Evolutionary conservation across 2,113 vertebrate species (phyloP).

Genomic region (Cranoglanis bouderius): DNA sequence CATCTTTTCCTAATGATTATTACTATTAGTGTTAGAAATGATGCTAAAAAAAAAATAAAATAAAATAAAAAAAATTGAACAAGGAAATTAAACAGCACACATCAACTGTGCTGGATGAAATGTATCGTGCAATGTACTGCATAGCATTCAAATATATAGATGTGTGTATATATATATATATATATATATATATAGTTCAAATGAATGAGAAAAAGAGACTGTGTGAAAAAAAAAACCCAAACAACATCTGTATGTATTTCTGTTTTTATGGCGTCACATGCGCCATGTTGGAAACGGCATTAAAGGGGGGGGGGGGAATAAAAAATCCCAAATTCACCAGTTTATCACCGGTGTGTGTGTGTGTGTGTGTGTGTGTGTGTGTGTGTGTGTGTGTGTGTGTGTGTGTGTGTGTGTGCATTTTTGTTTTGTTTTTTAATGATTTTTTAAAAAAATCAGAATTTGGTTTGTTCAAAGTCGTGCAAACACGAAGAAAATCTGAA

Average conservation of each 20-base stretch:
- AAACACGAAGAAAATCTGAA: slow-evolving; percentile 25
- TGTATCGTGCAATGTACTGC: background rate
- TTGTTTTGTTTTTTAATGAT: slow-evolving; percentile 44
- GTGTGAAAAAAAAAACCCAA: slow-evolving; percentile 47
- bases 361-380: background rate
- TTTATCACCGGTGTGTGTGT: background rate
- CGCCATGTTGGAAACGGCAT: slow-evolving; percentile 78
- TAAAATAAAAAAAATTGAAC: no score
- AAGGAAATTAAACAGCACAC: background rate
- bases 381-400: background rate
- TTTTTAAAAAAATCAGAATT: slow-evolving; percentile 20
- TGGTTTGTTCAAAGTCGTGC: background rate
- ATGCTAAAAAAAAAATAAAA: no score
- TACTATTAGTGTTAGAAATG: background rate
- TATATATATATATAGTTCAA: background rate
- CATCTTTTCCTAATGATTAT: background rate
- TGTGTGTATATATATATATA: background rate
- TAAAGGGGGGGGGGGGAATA: slow-evolving; percentile 67
- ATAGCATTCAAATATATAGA: background rate
- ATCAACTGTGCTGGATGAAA: no score
- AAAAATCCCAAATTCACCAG: slow-evolving; percentile 61
- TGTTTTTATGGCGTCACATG: slow-evolving; percentile 67
- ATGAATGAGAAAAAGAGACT: background rate
- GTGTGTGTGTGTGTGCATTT: background rate
- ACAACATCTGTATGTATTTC: slow-evolving; percentile 49